phyloP scores from a whole-genome alignment of 1,140 invertebrate species.

The Yoshiicerus persimilis region DNA sequence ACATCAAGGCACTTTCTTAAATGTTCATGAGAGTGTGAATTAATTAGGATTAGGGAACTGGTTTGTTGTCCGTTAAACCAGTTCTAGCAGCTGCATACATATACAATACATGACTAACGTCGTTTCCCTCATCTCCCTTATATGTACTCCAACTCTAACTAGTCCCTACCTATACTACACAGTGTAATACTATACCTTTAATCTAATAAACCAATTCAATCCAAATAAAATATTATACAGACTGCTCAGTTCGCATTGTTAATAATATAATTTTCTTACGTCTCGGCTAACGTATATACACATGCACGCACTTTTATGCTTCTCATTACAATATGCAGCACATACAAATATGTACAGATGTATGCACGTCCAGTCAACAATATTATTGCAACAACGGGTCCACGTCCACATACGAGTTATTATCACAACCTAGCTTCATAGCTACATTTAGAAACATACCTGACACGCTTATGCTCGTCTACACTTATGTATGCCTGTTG shows the following conservation, averaged over 20 bases:
- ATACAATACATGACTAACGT: background rate
- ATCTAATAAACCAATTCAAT: background rate
- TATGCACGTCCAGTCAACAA: background rate
- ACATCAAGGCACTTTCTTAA: slow-evolving; percentile 33
- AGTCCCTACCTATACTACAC: background rate
- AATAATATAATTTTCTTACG: background rate
- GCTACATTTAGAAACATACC: too few relatives aligned
- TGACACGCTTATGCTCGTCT: too few relatives aligned
- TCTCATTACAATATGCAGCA: background rate
- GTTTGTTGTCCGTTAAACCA: slow-evolving; percentile 46
- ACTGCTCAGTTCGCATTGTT: background rate
- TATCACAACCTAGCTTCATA: background rate
- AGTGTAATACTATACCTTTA: background rate
- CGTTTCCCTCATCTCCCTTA: slow-evolving; percentile 1
- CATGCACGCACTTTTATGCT: slow-evolving; percentile 9
- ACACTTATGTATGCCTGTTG: too few relatives aligned
- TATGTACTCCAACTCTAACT: background rate
- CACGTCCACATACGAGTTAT: background rate
- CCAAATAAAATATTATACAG: background rate
- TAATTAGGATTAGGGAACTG: slow-evolving; percentile 49
- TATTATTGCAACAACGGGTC: background rate
- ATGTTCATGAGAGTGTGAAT: slow-evolving; percentile 49
- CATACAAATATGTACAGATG: background rate
- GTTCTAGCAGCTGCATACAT: slow-evolving; percentile 24
- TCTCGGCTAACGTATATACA: background rate